A percentile compares a stretch with the other conserved stretches of the same genome.
Evolutionary conservation across 2,797 vertebrate genomes (phyloP).

Genomic region (Cuniculus paca): DNA sequence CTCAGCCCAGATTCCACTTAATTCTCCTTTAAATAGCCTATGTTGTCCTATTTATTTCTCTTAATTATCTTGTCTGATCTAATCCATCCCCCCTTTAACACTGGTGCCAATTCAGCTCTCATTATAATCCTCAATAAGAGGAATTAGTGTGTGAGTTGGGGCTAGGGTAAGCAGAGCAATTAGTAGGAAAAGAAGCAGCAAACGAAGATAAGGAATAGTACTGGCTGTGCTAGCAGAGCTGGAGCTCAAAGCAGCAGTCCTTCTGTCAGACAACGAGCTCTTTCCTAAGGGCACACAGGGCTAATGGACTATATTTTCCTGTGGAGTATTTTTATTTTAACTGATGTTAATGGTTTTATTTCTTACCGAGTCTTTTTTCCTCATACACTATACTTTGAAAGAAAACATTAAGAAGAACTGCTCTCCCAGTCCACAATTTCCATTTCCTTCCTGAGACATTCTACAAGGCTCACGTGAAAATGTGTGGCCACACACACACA

Average conservation of each 20-base stretch:
- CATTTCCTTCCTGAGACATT: constrained; percentile 60
- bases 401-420: constrained; percentile 17
- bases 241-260: neutral
- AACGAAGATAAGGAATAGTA: neutral
- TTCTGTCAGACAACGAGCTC: neutral
- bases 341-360: constrained; percentile 65
- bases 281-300: neutral
- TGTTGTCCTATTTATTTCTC: constrained; percentile 20
- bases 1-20: neutral
- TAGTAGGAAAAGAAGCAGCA: neutral
- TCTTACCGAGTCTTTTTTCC: constrained; percentile 52
- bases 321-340: constrained; percentile 23
- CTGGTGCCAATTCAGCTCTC: neutral
- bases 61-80: constrained; percentile 45
- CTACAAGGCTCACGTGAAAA: neutral
- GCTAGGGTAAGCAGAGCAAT: neutral
- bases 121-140: neutral
- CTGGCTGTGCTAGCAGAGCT: neutral
- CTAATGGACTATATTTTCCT: constrained; percentile 70
- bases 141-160: neutral
- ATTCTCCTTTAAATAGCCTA: constrained; percentile 19
- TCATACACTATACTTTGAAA: constrained; percentile 42
- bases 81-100: neutral
- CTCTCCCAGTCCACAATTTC: constrained; percentile 56
- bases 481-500: neutral